These are phyloP conservation scores for Lithophane socia DNA, from an alignment of 2,888 invertebrate genomes.

Conservation along the genomic window DNA sequence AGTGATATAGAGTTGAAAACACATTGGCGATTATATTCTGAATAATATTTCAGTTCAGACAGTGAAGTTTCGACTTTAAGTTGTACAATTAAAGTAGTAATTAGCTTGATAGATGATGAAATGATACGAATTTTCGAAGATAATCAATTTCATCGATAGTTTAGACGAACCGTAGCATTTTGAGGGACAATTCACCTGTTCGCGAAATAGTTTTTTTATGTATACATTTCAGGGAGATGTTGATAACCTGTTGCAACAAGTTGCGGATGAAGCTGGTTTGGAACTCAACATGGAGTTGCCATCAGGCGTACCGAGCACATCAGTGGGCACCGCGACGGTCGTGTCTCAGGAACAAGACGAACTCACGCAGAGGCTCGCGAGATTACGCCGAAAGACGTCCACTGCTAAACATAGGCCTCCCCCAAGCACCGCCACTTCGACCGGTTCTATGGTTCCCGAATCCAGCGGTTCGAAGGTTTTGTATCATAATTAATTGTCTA, in stretches of 20 bases:
- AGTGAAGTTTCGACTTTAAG: slow-evolving; percentile 14
- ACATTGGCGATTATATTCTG: neutral
- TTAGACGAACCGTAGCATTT: slow-evolving; percentile 43
- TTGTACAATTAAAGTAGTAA: slow-evolving; percentile 11
- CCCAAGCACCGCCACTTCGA: too few relatives aligned
- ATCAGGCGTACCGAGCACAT: slow-evolving; percentile 94
- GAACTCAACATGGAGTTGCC: slow-evolving; percentile 98
- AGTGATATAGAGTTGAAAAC: neutral
- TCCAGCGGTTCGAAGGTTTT: too few relatives aligned
- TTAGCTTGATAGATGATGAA: slow-evolving; percentile 3
- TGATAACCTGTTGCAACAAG: too few relatives aligned
- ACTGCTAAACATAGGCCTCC: too few relatives aligned
- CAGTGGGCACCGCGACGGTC: slow-evolving; percentile 94
- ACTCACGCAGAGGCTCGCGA: slow-evolving; percentile 95
- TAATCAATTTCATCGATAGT: slow-evolving; percentile 59
- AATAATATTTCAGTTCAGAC: neutral
- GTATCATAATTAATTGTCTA: neutral
- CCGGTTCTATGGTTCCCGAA: too few relatives aligned
- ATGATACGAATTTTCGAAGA: slow-evolving; percentile 32
- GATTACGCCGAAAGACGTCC: too few relatives aligned
- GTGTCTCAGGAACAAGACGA: slow-evolving; percentile 98
- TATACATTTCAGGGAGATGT: too few relatives aligned
- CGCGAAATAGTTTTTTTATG: slow-evolving; percentile 8
- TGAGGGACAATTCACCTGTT: slow-evolving; percentile 54
- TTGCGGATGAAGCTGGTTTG: too few relatives aligned